phyloP scores from a whole-genome alignment of 2,888 invertebrate genomes.

The Rotaria sp. region DNA sequence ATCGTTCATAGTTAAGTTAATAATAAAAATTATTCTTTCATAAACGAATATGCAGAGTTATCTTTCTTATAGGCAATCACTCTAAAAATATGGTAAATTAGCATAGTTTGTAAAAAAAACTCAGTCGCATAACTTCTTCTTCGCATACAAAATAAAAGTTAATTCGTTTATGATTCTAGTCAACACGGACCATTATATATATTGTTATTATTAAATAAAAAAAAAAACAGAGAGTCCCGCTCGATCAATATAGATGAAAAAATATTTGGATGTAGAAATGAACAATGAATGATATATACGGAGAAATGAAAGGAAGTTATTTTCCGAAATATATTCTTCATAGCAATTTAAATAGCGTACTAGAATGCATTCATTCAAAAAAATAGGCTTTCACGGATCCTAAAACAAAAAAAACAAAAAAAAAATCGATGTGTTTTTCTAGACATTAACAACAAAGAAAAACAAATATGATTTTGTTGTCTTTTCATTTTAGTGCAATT shows the following conservation, averaged over 20 bases:
- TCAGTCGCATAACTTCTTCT: background rate
- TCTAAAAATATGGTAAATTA: background rate
- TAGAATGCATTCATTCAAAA: background rate
- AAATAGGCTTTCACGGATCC: too few species aligned
- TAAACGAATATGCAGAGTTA: background rate
- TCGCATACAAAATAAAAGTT: too few species aligned
- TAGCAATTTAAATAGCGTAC: background rate
- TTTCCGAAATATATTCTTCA: background rate
- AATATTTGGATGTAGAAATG: background rate
- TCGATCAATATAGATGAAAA: background rate
- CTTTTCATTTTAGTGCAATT: background rate
- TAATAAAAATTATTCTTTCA: background rate
- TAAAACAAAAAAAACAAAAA: too few species aligned
- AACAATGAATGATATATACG: background rate
- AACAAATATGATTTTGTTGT: background rate
- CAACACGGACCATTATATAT: background rate
- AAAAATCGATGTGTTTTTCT: too few species aligned
- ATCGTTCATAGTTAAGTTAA: too few species aligned
- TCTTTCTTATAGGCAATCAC: background rate
- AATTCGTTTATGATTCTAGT: background rate
- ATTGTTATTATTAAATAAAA: background rate
- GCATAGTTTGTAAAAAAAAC: background rate
- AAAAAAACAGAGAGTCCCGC: background rate
- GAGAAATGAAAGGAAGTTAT: background rate
- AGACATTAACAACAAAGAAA: too few species aligned